These are phyloP conservation scores for Cheilosia variabilis DNA, from an alignment of 2,888 invertebrate genomes.

Conservation along the genomic window DNA sequence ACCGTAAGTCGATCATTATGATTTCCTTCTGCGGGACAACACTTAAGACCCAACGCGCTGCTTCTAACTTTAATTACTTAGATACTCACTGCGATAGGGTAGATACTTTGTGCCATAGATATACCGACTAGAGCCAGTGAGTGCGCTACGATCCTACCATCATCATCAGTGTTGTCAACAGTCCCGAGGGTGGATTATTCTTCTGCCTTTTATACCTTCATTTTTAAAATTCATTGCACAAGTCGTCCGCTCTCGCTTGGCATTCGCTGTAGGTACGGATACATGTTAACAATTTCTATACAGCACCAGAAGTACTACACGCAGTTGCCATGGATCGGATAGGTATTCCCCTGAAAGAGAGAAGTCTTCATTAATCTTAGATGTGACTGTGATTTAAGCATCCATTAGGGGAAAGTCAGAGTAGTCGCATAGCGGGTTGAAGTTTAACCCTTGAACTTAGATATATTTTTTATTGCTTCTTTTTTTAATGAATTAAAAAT, in stretches of 20 bases:
- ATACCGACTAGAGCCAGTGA: slow-evolving; percentile 16
- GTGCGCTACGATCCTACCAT: slow-evolving; percentile 41
- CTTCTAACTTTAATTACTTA: slow-evolving; percentile 65
- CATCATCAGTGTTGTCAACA: slow-evolving; percentile 48
- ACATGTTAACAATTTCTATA: slow-evolving; percentile 58
- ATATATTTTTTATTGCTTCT: background rate
- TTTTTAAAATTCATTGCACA: slow-evolving; percentile 52
- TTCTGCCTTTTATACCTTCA: slow-evolving; percentile 32
- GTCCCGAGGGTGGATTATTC: slow-evolving; percentile 66
- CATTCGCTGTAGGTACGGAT: background rate
- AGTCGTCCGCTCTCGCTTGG: slow-evolving; percentile 3
- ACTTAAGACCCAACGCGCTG: slow-evolving; percentile 48
- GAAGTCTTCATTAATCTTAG: slow-evolving; percentile 69
- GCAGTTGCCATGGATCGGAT: slow-evolving; percentile 23
- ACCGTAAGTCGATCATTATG: slow-evolving; percentile 68
- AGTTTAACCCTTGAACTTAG: slow-evolving; percentile 74
- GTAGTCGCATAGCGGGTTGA: slow-evolving; percentile 39
- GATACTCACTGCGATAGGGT: slow-evolving; percentile 46
- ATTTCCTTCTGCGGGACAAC: slow-evolving; percentile 47
- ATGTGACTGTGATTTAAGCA: slow-evolving; percentile 75
- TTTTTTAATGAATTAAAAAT: slow-evolving; percentile 72
- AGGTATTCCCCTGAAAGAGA: slow-evolving; percentile 19
- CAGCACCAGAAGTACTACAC: background rate
- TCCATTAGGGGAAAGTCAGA: slow-evolving; percentile 62
- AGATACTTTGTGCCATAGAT: slow-evolving; percentile 44